Base-by-base conservation (phyloP, 1,140 invertebrate genomes). In the Probaryconus sp. region DNA sequence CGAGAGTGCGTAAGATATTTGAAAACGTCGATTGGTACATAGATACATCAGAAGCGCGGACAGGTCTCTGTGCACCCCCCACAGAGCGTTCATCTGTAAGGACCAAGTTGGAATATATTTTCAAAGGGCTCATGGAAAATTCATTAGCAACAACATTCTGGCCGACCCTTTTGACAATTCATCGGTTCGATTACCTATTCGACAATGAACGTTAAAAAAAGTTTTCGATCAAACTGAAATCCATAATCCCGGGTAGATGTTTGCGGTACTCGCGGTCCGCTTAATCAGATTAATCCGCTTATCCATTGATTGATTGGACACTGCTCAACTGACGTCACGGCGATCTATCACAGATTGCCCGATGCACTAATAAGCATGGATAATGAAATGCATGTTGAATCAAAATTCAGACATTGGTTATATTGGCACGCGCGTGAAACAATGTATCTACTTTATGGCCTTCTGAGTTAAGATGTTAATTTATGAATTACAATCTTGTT, bases 271-370 rank as follows among this genome's bases (percentile, higher is more conserved):
- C 47, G 42, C 26, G 67, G 74, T 40, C 71, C 68, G 37, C 24
- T 71, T 80, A 77, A 79, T 81, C 76, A 78, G 65, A 80, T 80
- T 79, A 74, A 81, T 81, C 77, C 79, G 79, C 75, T 83, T 83
- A 81, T 82, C 80, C 80, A 72, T 76, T 82, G 81, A 83, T 81
- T 81, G 81, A 81, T 83, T 80, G 79, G 68, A 77, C 76, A 71
- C 63, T 55, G 64, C 56, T 48, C 65, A 38, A 56, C 63, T 67
- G 61, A 73, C 76, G 63, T 75, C 60, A 70, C 42, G 28, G 50
- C 51, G 75, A 83, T 81, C 78, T 70, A 83, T 82, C 80, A 83
- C 61, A 56, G 76, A 77, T 79, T 69, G 74, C 51, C 64, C 70
- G 60, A 64, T 55, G 68, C 51, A 56, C 75, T 80, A 80, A 81